A percentile compares a stretch with the other conserved stretches of the same genome.
These are phyloP conservation scores for Exocentrus adspersus DNA, from an alignment of 2,888 invertebrate species.

Conservation along the genomic window DNA sequence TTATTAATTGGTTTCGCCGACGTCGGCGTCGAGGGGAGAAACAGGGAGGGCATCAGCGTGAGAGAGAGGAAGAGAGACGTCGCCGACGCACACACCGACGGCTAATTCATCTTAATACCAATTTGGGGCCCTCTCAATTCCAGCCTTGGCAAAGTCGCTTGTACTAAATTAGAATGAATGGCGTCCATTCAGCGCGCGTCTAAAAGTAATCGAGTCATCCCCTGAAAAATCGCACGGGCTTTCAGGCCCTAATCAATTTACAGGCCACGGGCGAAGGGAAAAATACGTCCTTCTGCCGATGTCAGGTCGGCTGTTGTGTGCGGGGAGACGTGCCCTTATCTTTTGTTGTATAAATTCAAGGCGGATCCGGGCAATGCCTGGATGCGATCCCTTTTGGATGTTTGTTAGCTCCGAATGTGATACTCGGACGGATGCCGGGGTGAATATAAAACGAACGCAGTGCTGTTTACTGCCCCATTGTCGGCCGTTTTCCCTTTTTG, in stretches of 20 bases:
- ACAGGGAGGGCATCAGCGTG: background rate
- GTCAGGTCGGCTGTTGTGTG: constrained; percentile 15
- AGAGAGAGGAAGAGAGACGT: background rate
- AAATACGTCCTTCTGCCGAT: constrained; percentile 29
- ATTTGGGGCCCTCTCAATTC: constrained; percentile 46
- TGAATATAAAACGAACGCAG: too few relatives aligned
- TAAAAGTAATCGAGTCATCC: constrained; percentile 54
- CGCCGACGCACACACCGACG: constrained; percentile 27
- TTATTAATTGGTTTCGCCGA: constrained; percentile 41
- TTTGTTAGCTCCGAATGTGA: too few relatives aligned
- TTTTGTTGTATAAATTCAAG: constrained; percentile 19
- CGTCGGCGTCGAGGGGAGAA: constrained; percentile 4
- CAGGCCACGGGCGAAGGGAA: constrained; percentile 35
- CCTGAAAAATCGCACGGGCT: constrained; percentile 51
- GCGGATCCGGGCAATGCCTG: background rate
- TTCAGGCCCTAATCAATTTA: constrained; percentile 54
- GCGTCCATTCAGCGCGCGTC: constrained; percentile 48
- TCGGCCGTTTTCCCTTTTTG: too few relatives aligned
- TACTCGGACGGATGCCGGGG: too few relatives aligned
- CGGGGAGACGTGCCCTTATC: constrained; percentile 18
- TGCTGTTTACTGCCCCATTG: too few relatives aligned
- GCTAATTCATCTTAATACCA: constrained; percentile 51
- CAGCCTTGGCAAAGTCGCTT: constrained; percentile 41
- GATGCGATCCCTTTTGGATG: background rate
- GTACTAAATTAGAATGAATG: constrained; percentile 53